These are phyloP conservation scores for Heterodera filipjevi DNA, from an alignment of 2,888 invertebrate genomes.

Conservation along the genomic window DNA sequence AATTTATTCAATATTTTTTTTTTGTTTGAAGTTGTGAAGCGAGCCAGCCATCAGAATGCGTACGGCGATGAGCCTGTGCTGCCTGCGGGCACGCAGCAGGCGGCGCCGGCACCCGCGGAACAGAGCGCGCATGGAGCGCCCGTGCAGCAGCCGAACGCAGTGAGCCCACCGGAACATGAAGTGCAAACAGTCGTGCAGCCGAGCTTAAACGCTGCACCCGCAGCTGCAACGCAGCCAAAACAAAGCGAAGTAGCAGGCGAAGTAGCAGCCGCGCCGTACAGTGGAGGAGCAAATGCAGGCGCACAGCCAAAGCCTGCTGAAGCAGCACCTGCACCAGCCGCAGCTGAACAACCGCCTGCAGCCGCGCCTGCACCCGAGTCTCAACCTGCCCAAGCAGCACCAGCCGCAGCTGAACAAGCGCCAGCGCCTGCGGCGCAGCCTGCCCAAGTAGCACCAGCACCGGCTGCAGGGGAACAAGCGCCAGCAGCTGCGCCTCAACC, in stretches of 20 bases:
- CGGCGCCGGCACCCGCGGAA: not conserved
- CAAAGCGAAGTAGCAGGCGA: not conserved
- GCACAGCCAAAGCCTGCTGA: conserved; percentile 30
- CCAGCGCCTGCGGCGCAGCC: conserved; percentile 5
- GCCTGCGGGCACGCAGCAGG: conserved; percentile 14
- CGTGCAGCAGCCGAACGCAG: not conserved
- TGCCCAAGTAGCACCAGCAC: conserved; percentile 25
- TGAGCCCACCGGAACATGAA: conserved; percentile 19
- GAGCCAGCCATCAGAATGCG: conserved; percentile 16
- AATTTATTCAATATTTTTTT: not conserved
- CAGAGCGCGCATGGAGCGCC: not conserved
- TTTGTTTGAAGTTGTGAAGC: conserved; percentile 27
- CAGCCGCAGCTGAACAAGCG: conserved; percentile 1
- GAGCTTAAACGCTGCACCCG: not conserved
- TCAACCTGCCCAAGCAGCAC: conserved; percentile 31
- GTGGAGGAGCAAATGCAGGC: conserved; percentile 23
- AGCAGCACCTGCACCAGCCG: conserved; percentile 18
- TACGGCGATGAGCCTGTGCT: conserved; percentile 25
- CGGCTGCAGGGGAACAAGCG: not conserved
- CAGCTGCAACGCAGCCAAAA: conserved; percentile 8
- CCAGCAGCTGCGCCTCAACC: conserved; percentile 28
- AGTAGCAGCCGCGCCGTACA: too few relatives aligned
- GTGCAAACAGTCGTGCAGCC: conserved; percentile 7
- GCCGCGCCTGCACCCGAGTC: conserved; percentile 33
- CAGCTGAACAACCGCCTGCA: conserved; percentile 14